Percentiles rank a stretch among this genome's conserved stretches.
Conservation (phyloP, 2,113 vertebrate genomes). For the Megalops atlanticus region DNA sequence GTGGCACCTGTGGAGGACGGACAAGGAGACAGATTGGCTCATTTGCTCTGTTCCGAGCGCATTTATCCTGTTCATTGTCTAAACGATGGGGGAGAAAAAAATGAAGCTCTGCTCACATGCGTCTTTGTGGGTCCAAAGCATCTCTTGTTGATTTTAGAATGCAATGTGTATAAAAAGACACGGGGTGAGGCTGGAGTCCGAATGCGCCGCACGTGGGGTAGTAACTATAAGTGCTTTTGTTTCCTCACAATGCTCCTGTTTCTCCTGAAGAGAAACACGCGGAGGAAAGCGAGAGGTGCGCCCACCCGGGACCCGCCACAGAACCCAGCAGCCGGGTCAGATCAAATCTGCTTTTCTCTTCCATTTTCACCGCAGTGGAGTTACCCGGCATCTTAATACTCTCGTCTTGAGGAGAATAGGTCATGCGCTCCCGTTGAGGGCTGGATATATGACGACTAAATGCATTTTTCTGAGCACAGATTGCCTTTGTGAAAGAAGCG, state of each 20-base stretch:
- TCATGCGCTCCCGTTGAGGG: constrained; percentile 3
- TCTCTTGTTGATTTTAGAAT: neutral
- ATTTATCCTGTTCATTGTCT: neutral
- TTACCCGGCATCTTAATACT: constrained; percentile 12
- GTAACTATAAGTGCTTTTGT: neutral
- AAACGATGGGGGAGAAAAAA: neutral
- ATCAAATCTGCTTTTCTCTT: constrained; percentile 4
- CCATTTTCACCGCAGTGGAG: constrained; percentile 26
- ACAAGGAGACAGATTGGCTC: neutral
- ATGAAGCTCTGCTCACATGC: neutral
- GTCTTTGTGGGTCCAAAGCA: neutral
- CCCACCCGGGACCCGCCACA: neutral
- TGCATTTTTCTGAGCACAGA: constrained; percentile 18
- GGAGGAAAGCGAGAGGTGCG: neutral
- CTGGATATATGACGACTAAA: constrained; percentile 6
- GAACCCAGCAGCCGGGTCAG: constrained; percentile 11
- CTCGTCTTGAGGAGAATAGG: constrained; percentile 9
- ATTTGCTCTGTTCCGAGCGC: constrained; percentile 8
- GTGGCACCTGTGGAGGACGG: constrained; percentile 18
- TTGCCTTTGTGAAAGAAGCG: neutral
- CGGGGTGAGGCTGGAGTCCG: neutral
- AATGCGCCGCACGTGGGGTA: neutral
- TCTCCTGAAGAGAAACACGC: neutral
- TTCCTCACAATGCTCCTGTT: neutral
- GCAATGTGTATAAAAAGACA: neutral